Percentiles rank a stretch among this genome's conserved stretches.
Conservation (phyloP, 2,113 vertebrate species). For the Zapornia atra region DNA sequence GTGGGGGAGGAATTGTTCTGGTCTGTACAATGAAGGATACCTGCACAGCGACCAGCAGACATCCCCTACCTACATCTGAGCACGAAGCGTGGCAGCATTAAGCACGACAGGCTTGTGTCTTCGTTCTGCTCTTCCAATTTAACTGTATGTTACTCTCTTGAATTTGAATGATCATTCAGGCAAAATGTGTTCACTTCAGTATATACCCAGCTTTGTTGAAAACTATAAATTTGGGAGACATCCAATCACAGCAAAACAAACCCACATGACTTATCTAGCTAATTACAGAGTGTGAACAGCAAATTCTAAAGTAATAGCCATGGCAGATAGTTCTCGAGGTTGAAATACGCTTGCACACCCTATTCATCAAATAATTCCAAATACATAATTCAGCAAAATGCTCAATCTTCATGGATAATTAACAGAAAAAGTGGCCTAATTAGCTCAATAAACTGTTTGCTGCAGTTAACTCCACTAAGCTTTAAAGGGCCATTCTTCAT, state of each 20-base stretch:
- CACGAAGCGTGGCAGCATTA: neutral
- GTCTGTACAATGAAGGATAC: neutral
- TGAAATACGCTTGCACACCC: neutral
- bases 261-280: neutral
- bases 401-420: neutral
- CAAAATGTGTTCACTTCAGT: neutral
- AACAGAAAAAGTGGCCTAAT: neutral
- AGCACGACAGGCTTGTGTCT: neutral
- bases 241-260: neutral
- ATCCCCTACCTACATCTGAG: neutral
- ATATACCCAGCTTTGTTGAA: neutral
- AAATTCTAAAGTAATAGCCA: neutral
- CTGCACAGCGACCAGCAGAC: accelerated
- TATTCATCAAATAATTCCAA: slow-evolving; percentile 29
- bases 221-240: neutral
- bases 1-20: neutral
- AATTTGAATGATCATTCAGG: neutral
- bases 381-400: slow-evolving; percentile 4
- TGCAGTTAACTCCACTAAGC: neutral
- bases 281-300: slow-evolving; percentile 8
- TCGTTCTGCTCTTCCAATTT: neutral
- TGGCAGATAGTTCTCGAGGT: neutral
- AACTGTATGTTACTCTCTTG: neutral
- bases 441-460: slow-evolving; percentile 4
- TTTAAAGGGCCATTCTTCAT: neutral